phyloP scores from a whole-genome alignment of 2,797 vertebrate genomes.

The Lycodopsis pacificus region DNA sequence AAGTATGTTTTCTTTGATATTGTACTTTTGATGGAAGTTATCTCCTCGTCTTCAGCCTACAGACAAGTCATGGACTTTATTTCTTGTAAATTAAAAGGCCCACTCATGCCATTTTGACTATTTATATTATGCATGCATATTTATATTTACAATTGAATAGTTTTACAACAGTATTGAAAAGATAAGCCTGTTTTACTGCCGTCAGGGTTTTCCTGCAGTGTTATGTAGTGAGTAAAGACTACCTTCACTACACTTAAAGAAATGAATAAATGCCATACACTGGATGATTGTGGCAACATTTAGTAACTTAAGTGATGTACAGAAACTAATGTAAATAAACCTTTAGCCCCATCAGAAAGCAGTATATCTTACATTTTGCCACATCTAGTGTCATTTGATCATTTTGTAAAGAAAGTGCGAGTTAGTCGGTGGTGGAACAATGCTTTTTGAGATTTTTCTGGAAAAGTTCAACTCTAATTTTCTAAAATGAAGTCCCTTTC shows the following conservation, averaged over 20 bases:
- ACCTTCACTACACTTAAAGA: neutral
- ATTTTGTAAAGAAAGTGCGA: neutral
- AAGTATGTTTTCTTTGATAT: slow-evolving; percentile 85
- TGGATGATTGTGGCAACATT: neutral
- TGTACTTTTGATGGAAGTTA: neutral
- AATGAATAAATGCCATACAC: neutral
- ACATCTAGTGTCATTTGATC: neutral
- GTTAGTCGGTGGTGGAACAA: neutral
- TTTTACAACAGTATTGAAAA: neutral
- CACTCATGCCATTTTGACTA: neutral
- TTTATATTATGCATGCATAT: neutral
- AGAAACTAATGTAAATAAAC: neutral
- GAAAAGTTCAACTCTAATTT: slow-evolving; percentile 1
- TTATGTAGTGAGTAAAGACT: too few relatives aligned
- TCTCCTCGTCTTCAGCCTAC: neutral
- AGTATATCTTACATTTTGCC: neutral
- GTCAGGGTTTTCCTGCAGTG: too few relatives aligned
- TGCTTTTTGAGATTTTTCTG: slow-evolving; percentile 21
- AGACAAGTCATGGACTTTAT: neutral
- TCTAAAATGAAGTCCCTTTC: slow-evolving; percentile 16
- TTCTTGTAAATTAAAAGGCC: neutral
- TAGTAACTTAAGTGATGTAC: neutral
- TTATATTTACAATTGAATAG: neutral
- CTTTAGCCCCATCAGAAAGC: neutral
- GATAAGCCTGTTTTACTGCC: neutral